Percentiles rank a stretch among this genome's conserved stretches.
phyloP scores from a whole-genome alignment of 2,888 invertebrate species.

The Monopis laevigella region DNA sequence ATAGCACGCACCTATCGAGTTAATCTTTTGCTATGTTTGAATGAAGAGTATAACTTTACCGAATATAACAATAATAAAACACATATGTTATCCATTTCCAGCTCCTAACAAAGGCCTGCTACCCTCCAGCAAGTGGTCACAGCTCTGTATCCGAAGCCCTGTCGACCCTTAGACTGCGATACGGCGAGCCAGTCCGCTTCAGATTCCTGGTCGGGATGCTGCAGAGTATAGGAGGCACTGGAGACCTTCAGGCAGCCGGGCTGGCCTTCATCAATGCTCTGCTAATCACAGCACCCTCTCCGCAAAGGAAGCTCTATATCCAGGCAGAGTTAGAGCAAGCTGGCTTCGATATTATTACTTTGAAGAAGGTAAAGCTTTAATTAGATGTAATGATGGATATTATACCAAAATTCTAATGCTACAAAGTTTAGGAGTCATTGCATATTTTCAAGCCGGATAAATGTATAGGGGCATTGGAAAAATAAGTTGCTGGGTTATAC shows the following conservation, averaged over 20 bases:
- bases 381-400: too few relatives aligned
- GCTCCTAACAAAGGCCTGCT: slow-evolving; percentile 86
- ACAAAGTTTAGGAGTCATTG: too few relatives aligned
- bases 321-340: slow-evolving; percentile 88
- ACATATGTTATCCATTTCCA: slow-evolving; percentile 42
- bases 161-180: slow-evolving; percentile 85
- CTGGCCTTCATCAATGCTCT: slow-evolving; percentile 87
- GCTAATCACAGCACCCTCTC: slow-evolving; percentile 76
- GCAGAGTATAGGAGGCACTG: slow-evolving; percentile 77
- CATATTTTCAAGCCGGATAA: too few relatives aligned
- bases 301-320: slow-evolving; percentile 82
- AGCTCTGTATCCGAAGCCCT: slow-evolving; percentile 90
- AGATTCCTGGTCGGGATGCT: slow-evolving; percentile 90
- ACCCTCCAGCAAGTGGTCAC: slow-evolving; percentile 78
- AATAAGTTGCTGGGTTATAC: too few relatives aligned
- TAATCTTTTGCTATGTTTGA: too few relatives aligned
- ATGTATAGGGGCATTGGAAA: too few relatives aligned
- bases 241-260: slow-evolving; percentile 81
- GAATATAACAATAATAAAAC: too few relatives aligned
- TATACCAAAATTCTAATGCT: too few relatives aligned
- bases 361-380: slow-evolving; percentile 71
- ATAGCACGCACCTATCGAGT: too few relatives aligned
- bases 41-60: too few relatives aligned
- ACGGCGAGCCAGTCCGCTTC: slow-evolving; percentile 93
- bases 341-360: slow-evolving; percentile 73